Percentiles rank a stretch among this genome's conserved stretches.
These are phyloP conservation scores for Leptopilina myrica DNA, from an alignment of 2,888 invertebrate genomes.

Conservation along the genomic window DNA sequence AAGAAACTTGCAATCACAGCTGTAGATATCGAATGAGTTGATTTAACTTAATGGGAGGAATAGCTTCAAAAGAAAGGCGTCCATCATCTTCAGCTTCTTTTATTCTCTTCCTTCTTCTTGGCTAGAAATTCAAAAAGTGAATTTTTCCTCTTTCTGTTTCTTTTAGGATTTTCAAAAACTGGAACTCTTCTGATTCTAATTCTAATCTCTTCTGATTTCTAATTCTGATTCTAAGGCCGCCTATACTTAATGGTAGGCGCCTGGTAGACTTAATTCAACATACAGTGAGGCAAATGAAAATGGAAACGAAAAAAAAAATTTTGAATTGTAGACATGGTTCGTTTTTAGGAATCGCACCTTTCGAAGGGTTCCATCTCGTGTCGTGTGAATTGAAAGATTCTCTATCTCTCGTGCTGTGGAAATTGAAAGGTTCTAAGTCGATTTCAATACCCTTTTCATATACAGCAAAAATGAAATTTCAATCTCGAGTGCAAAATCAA, in stretches of 20 bases:
- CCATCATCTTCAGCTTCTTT: neutral
- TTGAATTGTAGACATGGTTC: neutral
- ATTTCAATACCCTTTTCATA: conserved; percentile 10
- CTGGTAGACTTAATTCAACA: too few species aligned
- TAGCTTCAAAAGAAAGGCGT: conserved; percentile 1
- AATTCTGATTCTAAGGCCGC: too few species aligned
- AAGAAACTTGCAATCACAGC: conserved; percentile 8
- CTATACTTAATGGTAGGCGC: too few species aligned
- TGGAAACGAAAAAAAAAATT: too few species aligned
- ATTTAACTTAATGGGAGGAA: conserved; percentile 5
- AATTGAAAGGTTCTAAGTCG: conserved; percentile 20
- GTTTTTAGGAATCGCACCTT: neutral
- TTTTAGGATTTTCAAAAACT: too few species aligned
- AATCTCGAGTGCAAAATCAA: conserved; percentile 9
- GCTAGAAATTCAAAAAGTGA: too few species aligned
- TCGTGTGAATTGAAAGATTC: conserved; percentile 5
- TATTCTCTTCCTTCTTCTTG: neutral
- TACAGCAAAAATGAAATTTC: neutral
- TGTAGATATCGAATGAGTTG: neutral
- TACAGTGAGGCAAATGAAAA: too few species aligned
- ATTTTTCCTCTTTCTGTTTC: too few species aligned
- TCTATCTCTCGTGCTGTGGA: conserved; percentile 1
- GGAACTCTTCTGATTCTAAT: too few species aligned
- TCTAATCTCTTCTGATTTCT: too few species aligned
- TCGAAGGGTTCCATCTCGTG: conserved; percentile 6